These are phyloP conservation scores for Caenorhabditis sp. DNA, from an alignment of 2,888 invertebrate species.

Conservation along the genomic window DNA sequence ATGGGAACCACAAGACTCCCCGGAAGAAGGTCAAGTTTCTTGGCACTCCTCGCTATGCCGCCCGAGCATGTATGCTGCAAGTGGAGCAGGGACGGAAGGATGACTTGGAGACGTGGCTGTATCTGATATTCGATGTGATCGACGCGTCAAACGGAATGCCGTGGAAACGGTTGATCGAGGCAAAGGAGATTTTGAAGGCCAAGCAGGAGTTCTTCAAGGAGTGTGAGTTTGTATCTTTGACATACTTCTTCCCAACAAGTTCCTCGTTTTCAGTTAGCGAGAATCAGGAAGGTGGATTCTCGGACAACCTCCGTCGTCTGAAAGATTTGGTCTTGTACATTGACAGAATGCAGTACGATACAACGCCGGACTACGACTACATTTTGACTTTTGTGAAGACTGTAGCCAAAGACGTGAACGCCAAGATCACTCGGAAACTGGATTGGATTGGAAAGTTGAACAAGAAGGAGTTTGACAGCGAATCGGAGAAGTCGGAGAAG, in stretches of 20 bases:
- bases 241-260: background rate
- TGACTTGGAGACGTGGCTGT: slow-evolving; percentile 71
- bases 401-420: slow-evolving; percentile 40
- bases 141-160: slow-evolving; percentile 64
- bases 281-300: background rate
- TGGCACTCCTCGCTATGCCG: slow-evolving; percentile 68
- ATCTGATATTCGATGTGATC: slow-evolving; percentile 64
- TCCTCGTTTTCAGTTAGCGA: slow-evolving; percentile 30
- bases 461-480: slow-evolving; percentile 57
- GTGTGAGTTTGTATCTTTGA: slow-evolving; percentile 9
- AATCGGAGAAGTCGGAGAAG: slow-evolving; percentile 54
- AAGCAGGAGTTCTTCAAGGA: slow-evolving; percentile 32
- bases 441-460: slow-evolving; percentile 67
- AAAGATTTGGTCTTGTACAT: slow-evolving; percentile 36
- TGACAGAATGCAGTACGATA: slow-evolving; percentile 40
- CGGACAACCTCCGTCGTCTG: slow-evolving; percentile 8
- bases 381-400: slow-evolving; percentile 49
- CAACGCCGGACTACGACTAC: slow-evolving; percentile 48
- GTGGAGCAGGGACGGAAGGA: slow-evolving; percentile 70
- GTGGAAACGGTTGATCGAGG: slow-evolving; percentile 30
- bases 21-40: slow-evolving; percentile 69
- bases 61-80: slow-evolving; percentile 63
- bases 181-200: slow-evolving; percentile 45
- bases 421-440: slow-evolving; percentile 45
- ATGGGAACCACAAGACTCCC: slow-evolving; percentile 41